A percentile compares a stretch with the other conserved stretches of the same genome.
These are phyloP conservation scores for Oreochromis spilurus DNA, from an alignment of 2,113 vertebrate genomes.

Conservation along the genomic window DNA sequence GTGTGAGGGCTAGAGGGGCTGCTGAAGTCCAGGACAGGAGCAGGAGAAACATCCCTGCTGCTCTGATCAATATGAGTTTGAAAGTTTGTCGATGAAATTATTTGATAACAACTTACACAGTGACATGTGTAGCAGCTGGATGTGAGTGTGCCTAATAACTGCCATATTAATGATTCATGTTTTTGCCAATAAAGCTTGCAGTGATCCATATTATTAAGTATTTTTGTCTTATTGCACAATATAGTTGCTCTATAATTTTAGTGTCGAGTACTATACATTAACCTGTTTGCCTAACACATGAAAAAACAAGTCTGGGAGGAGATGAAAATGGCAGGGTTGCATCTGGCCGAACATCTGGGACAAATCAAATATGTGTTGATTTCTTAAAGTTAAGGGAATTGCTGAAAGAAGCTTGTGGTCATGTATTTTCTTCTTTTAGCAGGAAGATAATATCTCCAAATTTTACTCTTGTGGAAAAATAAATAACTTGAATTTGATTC, in stretches of 20 bases:
- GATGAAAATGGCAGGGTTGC: background rate
- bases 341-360: background rate
- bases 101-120: accelerated
- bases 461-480: background rate
- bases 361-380: background rate
- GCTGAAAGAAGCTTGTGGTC: accelerated
- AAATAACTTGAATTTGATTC: background rate
- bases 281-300: accelerated
- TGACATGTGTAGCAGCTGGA: accelerated
- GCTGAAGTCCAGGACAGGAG: background rate
- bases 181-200: background rate
- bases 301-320: background rate
- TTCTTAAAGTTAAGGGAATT: accelerated
- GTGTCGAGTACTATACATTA: accelerated
- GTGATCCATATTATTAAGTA: accelerated
- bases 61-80: no score
- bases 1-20: constrained; percentile 1
- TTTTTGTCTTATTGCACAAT: accelerated
- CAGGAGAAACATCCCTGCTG: background rate
- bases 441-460: accelerated
- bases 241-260: accelerated
- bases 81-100: background rate
- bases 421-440: accelerated
- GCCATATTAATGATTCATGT: accelerated
- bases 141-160: accelerated